Percentiles rank a stretch among this genome's conserved stretches.
Conservation (phyloP, 2,797 vertebrate genomes). For the Falco novaeseelandiae region DNA sequence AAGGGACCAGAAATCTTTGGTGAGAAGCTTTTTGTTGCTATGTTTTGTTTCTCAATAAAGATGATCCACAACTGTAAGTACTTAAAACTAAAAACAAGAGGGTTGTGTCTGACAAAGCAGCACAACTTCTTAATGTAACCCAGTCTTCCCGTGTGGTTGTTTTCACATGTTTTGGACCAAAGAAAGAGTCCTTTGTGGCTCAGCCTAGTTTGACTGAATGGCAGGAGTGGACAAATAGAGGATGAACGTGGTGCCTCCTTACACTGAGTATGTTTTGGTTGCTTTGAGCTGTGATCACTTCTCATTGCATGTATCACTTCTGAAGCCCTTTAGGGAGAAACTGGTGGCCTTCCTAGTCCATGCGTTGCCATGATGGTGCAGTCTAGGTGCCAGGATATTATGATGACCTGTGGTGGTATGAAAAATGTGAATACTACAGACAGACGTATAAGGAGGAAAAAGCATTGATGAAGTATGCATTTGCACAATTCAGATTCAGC, state of each 20-base stretch:
- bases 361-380: background rate
- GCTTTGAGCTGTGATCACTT: background rate
- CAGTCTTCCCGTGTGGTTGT: conserved; percentile 5
- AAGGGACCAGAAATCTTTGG: conserved; percentile 50
- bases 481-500: background rate
- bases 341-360: background rate
- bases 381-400: background rate
- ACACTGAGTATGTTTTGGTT: background rate
- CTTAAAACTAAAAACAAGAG: conserved; percentile 45
- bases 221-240: background rate
- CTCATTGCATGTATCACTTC: background rate
- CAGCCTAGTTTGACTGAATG: background rate
- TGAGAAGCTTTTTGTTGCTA: conserved; percentile 43
- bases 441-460: background rate
- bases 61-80: conserved; percentile 54
- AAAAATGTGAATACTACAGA: background rate
- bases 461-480: background rate
- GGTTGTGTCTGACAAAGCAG: conserved; percentile 35
- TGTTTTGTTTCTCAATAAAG: conserved; percentile 55
- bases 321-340: background rate
- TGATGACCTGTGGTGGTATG: background rate
- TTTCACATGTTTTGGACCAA: conserved; percentile 15
- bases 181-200: conserved; percentile 42
- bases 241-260: conserved; percentile 13
- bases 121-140: conserved; percentile 21